Conservation (phyloP, 2,797 vertebrate genomes). For the Steatocranus sp. region DNA sequence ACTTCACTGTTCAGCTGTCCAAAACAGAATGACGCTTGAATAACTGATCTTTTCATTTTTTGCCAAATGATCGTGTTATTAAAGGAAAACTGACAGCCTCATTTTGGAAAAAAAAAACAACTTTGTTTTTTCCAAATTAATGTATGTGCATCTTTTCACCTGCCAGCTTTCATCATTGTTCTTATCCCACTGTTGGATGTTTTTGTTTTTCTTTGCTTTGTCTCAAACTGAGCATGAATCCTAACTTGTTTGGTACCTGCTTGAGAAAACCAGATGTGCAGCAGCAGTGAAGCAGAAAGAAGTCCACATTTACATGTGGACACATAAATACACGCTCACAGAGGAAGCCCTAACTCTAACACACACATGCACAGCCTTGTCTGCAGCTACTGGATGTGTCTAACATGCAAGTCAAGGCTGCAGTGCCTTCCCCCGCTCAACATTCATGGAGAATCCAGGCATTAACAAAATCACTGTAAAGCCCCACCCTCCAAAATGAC, state of each 20-base stretch:
- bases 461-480: slow-evolving; percentile 66
- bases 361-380: not conserved
- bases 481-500: slow-evolving; percentile 11
- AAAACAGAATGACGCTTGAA: slow-evolving; percentile 3
- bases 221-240: not conserved
- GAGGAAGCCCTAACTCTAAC: not conserved
- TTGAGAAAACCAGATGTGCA: slow-evolving; percentile 7
- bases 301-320: not conserved
- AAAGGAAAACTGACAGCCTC: slow-evolving; percentile 12
- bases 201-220: not conserved
- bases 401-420: slow-evolving; percentile 26
- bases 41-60: not conserved
- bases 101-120: not conserved
- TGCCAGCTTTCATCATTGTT: slow-evolving; percentile 12
- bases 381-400: not conserved
- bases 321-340: not conserved
- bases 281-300: slow-evolving; percentile 5
- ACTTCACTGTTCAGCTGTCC: slow-evolving; percentile 10
- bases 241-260: not conserved
- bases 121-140: slow-evolving; percentile 4
- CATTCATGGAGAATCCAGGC: slow-evolving; percentile 13
- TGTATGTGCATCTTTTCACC: slow-evolving; percentile 10
- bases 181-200: not conserved
- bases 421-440: slow-evolving; percentile 8
- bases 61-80: slow-evolving; percentile 29